Percentiles rank a stretch among this genome's conserved stretches.
These are phyloP conservation scores for Pogonomyrmex californicus DNA, from an alignment of 1,140 invertebrate species.

Conservation along the genomic window DNA sequence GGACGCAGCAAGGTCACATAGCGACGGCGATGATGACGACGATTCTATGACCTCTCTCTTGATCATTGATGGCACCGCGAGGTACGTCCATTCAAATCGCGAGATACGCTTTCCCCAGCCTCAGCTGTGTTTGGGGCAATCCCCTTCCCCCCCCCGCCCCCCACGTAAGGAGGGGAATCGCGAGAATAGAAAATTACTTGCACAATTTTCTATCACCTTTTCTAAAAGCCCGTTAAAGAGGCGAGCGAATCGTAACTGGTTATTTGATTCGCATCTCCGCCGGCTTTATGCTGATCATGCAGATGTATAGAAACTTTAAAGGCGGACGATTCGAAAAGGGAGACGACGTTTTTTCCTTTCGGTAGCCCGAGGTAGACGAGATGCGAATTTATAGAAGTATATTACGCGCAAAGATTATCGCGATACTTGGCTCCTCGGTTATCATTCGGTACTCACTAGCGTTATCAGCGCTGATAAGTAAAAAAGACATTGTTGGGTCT, in stretches of 20 bases:
- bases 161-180: not conserved
- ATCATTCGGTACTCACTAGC: not conserved
- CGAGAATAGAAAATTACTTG: constrained; percentile 58
- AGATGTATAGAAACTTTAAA: not conserved
- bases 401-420: not conserved
- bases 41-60: constrained; percentile 10
- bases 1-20: constrained; percentile 57
- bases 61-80: not conserved
- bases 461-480: not conserved
- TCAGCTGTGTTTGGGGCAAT: not conserved
- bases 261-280: not conserved
- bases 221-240: constrained; percentile 4
- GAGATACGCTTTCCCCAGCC: not conserved
- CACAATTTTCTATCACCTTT: constrained; percentile 51
- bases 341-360: constrained; percentile 14
- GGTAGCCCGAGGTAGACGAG: constrained; percentile 9
- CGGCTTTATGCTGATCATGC: not conserved
- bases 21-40: constrained; percentile 8
- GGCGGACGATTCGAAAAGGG: not conserved
- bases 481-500: not conserved
- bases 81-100: not conserved
- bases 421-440: constrained; percentile 7
- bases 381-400: constrained; percentile 12
- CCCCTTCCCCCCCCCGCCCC: too few species aligned
- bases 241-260: not conserved